Evolutionary conservation across 2,797 vertebrate genomes (phyloP).

Genomic region (Pelochelys cantorii): DNA sequence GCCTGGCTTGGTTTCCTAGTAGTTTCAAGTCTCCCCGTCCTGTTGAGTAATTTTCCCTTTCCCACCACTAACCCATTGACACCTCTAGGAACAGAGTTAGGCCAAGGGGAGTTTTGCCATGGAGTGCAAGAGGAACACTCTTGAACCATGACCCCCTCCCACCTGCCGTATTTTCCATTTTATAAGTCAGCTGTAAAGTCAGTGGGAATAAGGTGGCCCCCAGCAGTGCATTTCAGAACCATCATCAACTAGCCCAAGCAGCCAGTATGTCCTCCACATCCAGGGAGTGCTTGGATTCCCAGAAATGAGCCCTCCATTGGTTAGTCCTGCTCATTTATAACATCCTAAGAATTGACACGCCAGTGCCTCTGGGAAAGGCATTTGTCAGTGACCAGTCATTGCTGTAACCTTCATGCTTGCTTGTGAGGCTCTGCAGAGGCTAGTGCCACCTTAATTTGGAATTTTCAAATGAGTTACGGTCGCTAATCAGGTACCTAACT

Average conservation of each 20-base stretch:
- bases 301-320: rapidly evolving
- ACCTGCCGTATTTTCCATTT: too few relatives aligned
- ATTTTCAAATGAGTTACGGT: not conserved
- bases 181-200: rapidly evolving
- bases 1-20: not conserved
- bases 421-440: not conserved
- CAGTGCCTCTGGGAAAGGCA: not conserved
- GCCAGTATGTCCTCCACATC: not conserved
- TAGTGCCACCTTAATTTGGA: not conserved
- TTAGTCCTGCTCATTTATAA: not conserved
- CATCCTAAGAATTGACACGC: not conserved
- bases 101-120: not conserved
- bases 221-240: not conserved
- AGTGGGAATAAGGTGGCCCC: not conserved
- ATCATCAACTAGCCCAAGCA: rapidly evolving
- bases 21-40: not conserved
- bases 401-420: too few relatives aligned
- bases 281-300: not conserved
- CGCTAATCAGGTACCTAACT: not conserved
- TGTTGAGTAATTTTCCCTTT: not conserved
- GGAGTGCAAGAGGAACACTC: not conserved
- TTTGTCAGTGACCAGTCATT: rapidly evolving
- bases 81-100: too few relatives aligned
- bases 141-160: not conserved
- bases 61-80: rapidly evolving